Evolutionary conservation across 1,140 invertebrate species (phyloP), one percentile per base, ranked within the genome.

Genomic region (Bombus pascuorum): DNA sequence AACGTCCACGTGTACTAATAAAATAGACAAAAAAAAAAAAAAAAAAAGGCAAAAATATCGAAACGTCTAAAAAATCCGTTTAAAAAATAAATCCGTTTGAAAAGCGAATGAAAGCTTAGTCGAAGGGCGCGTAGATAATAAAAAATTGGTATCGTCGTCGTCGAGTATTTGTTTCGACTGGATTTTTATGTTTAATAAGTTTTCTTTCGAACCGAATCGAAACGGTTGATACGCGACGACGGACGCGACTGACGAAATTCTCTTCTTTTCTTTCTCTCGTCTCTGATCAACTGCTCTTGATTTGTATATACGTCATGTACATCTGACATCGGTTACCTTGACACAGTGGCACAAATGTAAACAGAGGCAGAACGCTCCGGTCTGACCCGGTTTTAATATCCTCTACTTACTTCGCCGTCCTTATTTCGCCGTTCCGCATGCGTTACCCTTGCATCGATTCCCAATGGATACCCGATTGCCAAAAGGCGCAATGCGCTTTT

Each of bases 261-360:
- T 8, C 57, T 34, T 66, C 12, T 70, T 47, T 68, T 66, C 32
- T 47, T 53, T 34, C 34, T 68, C 37, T 71, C 13, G 15, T 70
- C 13, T 34, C 34, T 75, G 77, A 83, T 83, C 65, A 76, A 83
- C 80, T 44, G 72, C 42, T 57, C 34, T 42, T 47, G 80, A 86
- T 76, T 44, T 53, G 72, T 83, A 70, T 65, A 57, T 47, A 80
- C 34, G 65, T 28, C 47, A 13, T 62, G 12, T 65, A 65, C 28
- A 65, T 66, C 15, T 74, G 74, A 89, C 74, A 77, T 85, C 66
- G 18, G 80, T 47, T 81, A 87, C 90, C 89, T 91, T 91, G 89
- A 91, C 90, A 91, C 70, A 91, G 32, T 90, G 53, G 74, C 90
- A 90, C 86, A 66, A 85, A 88, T 87, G 81, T 83, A 86, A 85